These are phyloP conservation scores for Gambusia holbrooki DNA, from an alignment of 2,113 vertebrate species.

Conservation along the genomic window DNA sequence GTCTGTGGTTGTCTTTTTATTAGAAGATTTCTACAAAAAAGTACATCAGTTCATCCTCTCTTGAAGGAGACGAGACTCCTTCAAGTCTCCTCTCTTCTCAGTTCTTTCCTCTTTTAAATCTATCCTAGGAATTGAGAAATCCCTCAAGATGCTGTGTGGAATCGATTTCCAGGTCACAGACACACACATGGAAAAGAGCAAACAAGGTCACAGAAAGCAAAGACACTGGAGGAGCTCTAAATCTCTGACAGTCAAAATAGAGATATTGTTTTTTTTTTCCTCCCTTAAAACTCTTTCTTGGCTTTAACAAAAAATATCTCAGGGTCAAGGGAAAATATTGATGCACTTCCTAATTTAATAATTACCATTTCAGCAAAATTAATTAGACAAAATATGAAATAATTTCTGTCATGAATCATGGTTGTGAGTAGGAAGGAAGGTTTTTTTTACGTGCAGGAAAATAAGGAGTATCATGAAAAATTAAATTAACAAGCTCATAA, in stretches of 20 bases:
- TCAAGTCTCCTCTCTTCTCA: background rate
- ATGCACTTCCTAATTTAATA: background rate
- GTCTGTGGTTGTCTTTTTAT: background rate
- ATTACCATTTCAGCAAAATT: background rate
- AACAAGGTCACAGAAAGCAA: background rate
- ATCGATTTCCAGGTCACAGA: slow-evolving; percentile 1
- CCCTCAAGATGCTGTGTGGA: background rate
- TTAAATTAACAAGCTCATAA: too few species aligned
- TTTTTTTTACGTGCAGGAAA: too few species aligned
- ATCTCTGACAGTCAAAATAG: background rate
- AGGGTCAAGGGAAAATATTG: background rate
- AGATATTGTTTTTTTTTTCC: background rate
- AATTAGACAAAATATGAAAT: background rate
- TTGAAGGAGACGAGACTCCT: background rate
- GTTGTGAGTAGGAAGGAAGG: too few species aligned
- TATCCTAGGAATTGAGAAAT: background rate
- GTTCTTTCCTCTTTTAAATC: background rate
- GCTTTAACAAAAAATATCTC: background rate
- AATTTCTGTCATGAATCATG: too few species aligned
- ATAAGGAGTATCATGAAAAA: too few species aligned
- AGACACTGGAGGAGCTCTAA: background rate
- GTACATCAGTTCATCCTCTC: background rate
- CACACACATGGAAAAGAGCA: background rate
- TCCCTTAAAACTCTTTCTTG: background rate
- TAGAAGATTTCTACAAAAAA: background rate